Evolutionary conservation across 1,140 invertebrate species (phyloP).

Genomic region (Drosophila kepulauana): DNA sequence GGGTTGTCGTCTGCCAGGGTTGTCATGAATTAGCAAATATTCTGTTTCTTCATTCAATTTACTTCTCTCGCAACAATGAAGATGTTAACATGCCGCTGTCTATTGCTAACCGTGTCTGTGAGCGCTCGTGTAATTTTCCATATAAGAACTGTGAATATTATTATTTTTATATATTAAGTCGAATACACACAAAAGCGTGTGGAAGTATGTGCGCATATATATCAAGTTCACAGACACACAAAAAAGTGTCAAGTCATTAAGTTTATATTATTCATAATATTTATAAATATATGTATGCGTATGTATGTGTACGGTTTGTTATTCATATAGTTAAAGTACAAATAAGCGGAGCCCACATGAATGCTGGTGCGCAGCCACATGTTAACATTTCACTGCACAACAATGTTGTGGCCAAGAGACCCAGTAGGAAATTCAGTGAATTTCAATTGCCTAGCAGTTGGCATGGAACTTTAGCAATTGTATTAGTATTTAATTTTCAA

Average conservation of each 20-base stretch:
- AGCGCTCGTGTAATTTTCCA: slow-evolving; percentile 6
- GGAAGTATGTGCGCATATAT: slow-evolving; percentile 10
- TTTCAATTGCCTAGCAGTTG: background rate
- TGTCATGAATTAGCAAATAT: slow-evolving; percentile 67
- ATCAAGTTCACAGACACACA: slow-evolving; percentile 9
- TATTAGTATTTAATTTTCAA: no score
- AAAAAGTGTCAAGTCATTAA: slow-evolving; percentile 66
- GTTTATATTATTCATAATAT: slow-evolving; percentile 70
- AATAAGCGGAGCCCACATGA: slow-evolving; percentile 51
- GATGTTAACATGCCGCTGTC: slow-evolving; percentile 23
- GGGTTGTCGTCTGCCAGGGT: slow-evolving; percentile 5
- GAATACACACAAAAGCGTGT: slow-evolving; percentile 9
- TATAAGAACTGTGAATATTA: slow-evolving; percentile 40
- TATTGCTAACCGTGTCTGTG: slow-evolving; percentile 5
- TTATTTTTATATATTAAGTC: slow-evolving; percentile 50
- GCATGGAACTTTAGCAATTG: no score
- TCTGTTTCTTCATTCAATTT: slow-evolving; percentile 35
- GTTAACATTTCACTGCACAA: slow-evolving; percentile 40
- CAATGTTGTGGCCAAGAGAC: slow-evolving; percentile 1
- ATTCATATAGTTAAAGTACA: slow-evolving; percentile 33
- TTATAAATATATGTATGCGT: slow-evolving; percentile 24
- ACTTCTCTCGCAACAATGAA: slow-evolving; percentile 34
- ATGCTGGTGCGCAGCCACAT: slow-evolving; percentile 37
- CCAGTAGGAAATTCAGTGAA: slow-evolving; percentile 26
- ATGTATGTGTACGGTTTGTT: background rate